Evolutionary conservation across 2,113 vertebrate genomes (phyloP), one percentile per base, ranked within the genome.

Genomic region (Corythornis vintsioides): DNA sequence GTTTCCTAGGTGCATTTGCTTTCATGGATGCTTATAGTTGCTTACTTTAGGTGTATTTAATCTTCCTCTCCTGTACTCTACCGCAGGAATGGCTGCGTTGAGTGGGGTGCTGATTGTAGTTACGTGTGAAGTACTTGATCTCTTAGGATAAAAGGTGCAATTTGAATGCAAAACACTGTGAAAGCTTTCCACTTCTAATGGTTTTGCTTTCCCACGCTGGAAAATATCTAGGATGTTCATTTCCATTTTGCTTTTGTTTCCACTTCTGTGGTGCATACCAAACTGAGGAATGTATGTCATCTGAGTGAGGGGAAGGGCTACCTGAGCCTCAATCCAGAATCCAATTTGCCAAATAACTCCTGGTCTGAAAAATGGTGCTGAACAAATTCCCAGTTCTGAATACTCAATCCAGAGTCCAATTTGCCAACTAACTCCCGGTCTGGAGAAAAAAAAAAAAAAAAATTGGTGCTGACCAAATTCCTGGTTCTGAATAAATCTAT

Each of bases 191-290:
- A 73, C 63, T 95, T 96, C 25, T 89, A 80, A 81, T 73, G 26
- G 22, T 83, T 95, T 88, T 73, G 10, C n/a, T 88, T 93, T 79
- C 80, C 74, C 95, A 95, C 45, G 38, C 73, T 83, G 28, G 81
- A 85, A 89, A 93, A 93, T 74, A 92, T 48, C 70, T 86, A 31
- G n/a, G 70, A 86, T 77, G 45, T 72, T 92, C 11, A 85, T 94
- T 93, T 94, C 82, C 88, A 91, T 92, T 92, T 96, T 93, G 83
- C 71, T 88, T 90, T 90, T 74, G 11, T 81, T 96, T 95, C 92
- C 75, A 66, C n/a, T 77, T 94, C 59, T 83, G 71, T 45, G 77
- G 38, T 81, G 11, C 78, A 35, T 57, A 53, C 47, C 45, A 55
- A 86, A 70, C 48, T 20, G 35, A 93, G 59, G 72, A 94, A 88